These are phyloP conservation scores for Dipodomys spectabilis DNA, from an alignment of 2,113 vertebrate species.

Conservation along the genomic window DNA sequence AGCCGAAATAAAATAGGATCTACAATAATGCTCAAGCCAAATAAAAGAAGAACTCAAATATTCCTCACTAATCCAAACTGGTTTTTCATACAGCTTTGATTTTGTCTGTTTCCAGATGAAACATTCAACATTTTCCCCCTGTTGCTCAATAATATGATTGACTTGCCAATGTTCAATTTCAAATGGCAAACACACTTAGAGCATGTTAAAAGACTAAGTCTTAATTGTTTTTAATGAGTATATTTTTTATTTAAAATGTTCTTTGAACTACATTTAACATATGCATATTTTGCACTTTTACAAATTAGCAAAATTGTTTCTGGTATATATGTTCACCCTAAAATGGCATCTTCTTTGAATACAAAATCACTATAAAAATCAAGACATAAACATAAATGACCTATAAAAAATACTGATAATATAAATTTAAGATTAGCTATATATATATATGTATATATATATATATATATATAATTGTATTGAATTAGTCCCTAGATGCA, in stretches of 20 bases:
- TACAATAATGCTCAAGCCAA: not conserved
- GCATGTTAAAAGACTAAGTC: not conserved
- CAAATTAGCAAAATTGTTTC: conserved; percentile 1
- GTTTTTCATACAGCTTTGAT: not conserved
- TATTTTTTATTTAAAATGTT: conserved; percentile 18
- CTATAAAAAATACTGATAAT: conserved; percentile 27
- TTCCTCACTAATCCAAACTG: not conserved
- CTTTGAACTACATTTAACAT: conserved; percentile 43
- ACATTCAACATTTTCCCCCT: not conserved
- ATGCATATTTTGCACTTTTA: not conserved
- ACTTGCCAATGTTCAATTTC: not conserved
- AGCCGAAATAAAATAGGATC: not conserved
- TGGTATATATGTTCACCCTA: not conserved
- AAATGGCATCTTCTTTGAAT: not conserved
- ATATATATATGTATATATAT: not conserved
- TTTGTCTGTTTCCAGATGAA: not conserved
- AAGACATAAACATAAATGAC: conserved; percentile 25
- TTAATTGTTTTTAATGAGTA: not conserved
- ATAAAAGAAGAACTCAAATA: not conserved
- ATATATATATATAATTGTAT: not conserved
- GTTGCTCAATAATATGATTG: conserved; percentile 5
- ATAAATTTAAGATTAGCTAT: conserved; percentile 38
- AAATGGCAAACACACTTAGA: not conserved
- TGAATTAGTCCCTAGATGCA: conserved; percentile 15
- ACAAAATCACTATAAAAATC: conserved; percentile 26